Conservation (phyloP, 2,888 invertebrate species). For the Chymomyza fuscimana region DNA sequence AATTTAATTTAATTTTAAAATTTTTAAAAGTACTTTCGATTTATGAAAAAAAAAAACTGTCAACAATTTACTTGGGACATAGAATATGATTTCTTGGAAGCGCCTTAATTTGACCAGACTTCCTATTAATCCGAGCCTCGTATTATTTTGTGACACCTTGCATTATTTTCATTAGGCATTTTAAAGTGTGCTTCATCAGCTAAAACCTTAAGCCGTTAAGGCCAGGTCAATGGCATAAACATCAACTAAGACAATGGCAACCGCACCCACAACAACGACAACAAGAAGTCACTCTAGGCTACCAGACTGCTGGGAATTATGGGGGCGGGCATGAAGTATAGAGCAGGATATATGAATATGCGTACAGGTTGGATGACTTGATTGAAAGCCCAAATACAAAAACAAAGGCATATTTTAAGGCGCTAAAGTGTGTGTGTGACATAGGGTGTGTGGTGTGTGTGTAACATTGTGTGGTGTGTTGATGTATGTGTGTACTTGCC, state of each 20-base stretch:
- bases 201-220: not conserved
- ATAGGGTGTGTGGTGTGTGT: too few species aligned
- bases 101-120: too few species aligned
- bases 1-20: too few species aligned
- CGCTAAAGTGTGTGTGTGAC: not conserved
- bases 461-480: too few species aligned
- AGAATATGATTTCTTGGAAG: too few species aligned
- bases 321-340: not conserved
- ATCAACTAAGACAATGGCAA: not conserved
- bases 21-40: too few species aligned
- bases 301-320: not conserved
- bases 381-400: constrained; percentile 50
- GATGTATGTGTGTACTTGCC: constrained; percentile 29
- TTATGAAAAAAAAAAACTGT: too few species aligned
- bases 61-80: too few species aligned
- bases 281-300: not conserved
- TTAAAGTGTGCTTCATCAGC: not conserved
- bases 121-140: too few species aligned
- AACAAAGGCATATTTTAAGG: constrained; percentile 57
- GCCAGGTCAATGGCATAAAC: not conserved
- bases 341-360: constrained; percentile 1
- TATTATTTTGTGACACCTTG: too few species aligned
- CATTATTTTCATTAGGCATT: too few species aligned
- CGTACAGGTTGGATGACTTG: constrained; percentile 30
- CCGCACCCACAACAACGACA: not conserved